A percentile compares a stretch with the other conserved stretches of the same genome.
Conservation (phyloP, 2,888 invertebrate species). For the Athalia circularis region DNA sequence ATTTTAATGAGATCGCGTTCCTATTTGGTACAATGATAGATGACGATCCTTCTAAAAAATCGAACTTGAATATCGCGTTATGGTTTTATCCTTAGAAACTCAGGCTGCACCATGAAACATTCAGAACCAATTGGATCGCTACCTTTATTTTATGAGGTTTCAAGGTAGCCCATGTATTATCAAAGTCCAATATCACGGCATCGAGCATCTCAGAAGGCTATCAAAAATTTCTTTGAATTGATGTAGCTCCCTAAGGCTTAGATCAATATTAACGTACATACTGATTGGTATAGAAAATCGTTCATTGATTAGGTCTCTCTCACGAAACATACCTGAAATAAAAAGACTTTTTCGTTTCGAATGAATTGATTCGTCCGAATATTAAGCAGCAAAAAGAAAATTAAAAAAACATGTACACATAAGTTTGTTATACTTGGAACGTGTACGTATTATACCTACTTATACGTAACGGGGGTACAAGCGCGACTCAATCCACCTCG, state of each 20-base stretch:
- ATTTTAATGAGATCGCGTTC: slow-evolving; percentile 40
- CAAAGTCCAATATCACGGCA: slow-evolving; percentile 8
- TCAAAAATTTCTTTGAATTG: slow-evolving; percentile 24
- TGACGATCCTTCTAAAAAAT: slow-evolving; percentile 32
- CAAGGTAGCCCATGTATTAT: slow-evolving; percentile 21
- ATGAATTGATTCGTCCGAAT: slow-evolving; percentile 25
- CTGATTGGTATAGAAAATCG: no score
- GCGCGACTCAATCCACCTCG: not conserved
- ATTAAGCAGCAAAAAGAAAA: slow-evolving; percentile 2
- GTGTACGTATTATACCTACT: not conserved
- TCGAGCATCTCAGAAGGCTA: slow-evolving; percentile 22
- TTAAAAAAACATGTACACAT: not conserved
- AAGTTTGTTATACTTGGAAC: no score
- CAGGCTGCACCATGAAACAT: slow-evolving; percentile 5
- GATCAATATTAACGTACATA: not conserved
- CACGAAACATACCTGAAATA: not conserved
- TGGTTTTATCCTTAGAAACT: not conserved
- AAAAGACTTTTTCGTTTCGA: not conserved
- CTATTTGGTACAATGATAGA: slow-evolving; percentile 41
- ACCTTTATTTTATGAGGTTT: slow-evolving; percentile 28
- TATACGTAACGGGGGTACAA: not conserved
- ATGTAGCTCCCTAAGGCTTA: not conserved
- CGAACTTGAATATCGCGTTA: slow-evolving; percentile 28
- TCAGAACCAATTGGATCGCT: slow-evolving; percentile 34
- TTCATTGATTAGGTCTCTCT: not conserved